Evolutionary conservation across 2,888 invertebrate species (phyloP), one percentile per base, ranked within the genome.

Genomic region (Hypolimnas misippus): DNA sequence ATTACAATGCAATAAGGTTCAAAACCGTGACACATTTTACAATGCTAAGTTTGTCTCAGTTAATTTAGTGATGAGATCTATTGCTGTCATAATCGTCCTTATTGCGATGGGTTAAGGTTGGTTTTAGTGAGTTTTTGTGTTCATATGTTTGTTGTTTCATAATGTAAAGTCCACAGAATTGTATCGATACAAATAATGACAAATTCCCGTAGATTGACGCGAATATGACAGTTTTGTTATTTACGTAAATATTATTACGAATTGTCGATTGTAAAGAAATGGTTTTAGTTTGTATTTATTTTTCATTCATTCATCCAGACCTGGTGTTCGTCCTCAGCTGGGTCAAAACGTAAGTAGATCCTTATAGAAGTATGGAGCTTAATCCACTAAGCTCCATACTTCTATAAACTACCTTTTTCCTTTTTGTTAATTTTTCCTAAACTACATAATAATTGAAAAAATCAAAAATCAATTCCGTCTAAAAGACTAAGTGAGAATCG

Each of bases 101-200:
- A 61, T 55, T 0, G 5, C 0, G 1, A 10, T 10, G 7, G 3
- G 3, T 10, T 55, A 55, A 4, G 17, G 19, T 17, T 16, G 55
- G 19, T 17, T 42, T 55, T 29, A 10, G 16, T 12, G 1, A 7
- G n/a, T 10, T 6, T 3, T 10, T 6, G 17, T 29, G 8, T 33
- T 19, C n/a, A 7, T 29, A 17, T 49, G 14, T 50, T 29, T 5
- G n/a, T 46, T 55, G 0, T 29, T 55, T 4, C 10, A 55, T 60
- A 54, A 60, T 54, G 54, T 40, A 50, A 55, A 61, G 40, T 60
- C 60, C 25, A 61, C 50, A 55, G 54, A 49, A 55, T 49, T 21
- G 49, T 46, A 40, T 49, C 14, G 21, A 55, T 61, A 40, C 60
- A 49, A 55, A 50, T 50, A 31, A 12, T 31, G 40, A 40, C 29